phyloP scores from a whole-genome alignment of 1,140 invertebrate genomes.

The Calephelis nemesis region DNA sequence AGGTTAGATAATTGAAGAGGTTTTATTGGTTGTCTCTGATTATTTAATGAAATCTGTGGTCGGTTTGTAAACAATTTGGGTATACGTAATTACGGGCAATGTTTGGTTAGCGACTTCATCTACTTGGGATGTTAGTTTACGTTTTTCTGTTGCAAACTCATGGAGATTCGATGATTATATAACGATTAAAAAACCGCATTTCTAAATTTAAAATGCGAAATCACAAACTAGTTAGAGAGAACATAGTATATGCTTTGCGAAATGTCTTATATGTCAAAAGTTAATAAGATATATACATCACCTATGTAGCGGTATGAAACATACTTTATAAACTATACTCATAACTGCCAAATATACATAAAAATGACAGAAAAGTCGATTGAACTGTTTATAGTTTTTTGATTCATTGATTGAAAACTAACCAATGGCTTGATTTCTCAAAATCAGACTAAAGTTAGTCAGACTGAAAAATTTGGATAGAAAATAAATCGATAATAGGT shows the following conservation, averaged over 20 bases:
- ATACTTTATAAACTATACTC: too few species aligned
- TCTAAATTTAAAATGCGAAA: too few species aligned
- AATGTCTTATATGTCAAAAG: too few species aligned
- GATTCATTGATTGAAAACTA: not conserved
- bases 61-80: constrained; percentile 3
- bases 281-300: too few species aligned
- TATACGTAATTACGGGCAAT: not conserved
- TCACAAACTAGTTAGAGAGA: too few species aligned
- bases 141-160: not conserved
- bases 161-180: too few species aligned
- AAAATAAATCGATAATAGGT: constrained; percentile 34
- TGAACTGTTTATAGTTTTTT: too few species aligned
- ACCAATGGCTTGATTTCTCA: not conserved
- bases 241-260: too few species aligned
- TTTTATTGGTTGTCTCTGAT: constrained; percentile 16
- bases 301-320: too few species aligned
- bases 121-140: not conserved
- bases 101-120: not conserved
- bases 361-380: too few species aligned
- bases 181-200: too few species aligned
- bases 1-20: constrained; percentile 60
- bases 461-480: constrained; percentile 3
- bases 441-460: not conserved
- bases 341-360: too few species aligned
- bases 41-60: constrained; percentile 11